Percentiles rank a stretch among this genome's conserved stretches.
These are phyloP conservation scores for Atta texana DNA, from an alignment of 1,140 invertebrate species.

Conservation along the genomic window DNA sequence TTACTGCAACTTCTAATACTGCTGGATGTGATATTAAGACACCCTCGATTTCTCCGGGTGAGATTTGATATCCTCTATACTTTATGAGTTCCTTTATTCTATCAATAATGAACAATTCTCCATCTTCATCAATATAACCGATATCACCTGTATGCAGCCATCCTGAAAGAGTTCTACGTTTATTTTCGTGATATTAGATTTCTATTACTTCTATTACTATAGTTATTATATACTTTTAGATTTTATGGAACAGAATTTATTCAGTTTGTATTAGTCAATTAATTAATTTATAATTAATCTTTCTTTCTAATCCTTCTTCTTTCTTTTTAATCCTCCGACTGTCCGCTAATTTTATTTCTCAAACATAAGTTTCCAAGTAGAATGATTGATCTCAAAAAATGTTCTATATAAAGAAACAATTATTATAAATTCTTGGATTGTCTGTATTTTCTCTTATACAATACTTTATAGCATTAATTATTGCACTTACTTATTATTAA, in stretches of 20 bases:
- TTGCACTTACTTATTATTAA: no score
- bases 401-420: no score
- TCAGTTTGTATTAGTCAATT: neutral
- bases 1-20: constrained; percentile 88
- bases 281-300: neutral
- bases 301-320: neutral
- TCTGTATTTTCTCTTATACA: no score
- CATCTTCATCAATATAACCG: constrained; percentile 85
- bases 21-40: constrained; percentile 86
- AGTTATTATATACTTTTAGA: neutral
- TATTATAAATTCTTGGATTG: no score
- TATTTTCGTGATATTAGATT: constrained; percentile 75
- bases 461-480: no score
- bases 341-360: no score
- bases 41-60: constrained; percentile 88
- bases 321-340: neutral
- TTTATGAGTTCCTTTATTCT: constrained; percentile 89
- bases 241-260: neutral
- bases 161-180: constrained; percentile 80
- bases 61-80: constrained; percentile 87
- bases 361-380: no score
- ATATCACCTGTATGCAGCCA: constrained; percentile 88
- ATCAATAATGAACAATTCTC: constrained; percentile 86
- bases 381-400: no score
- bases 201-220: no score